Conservation (phyloP, 2,797 vertebrate species). For the Hydrocynus forskahlii region DNA sequence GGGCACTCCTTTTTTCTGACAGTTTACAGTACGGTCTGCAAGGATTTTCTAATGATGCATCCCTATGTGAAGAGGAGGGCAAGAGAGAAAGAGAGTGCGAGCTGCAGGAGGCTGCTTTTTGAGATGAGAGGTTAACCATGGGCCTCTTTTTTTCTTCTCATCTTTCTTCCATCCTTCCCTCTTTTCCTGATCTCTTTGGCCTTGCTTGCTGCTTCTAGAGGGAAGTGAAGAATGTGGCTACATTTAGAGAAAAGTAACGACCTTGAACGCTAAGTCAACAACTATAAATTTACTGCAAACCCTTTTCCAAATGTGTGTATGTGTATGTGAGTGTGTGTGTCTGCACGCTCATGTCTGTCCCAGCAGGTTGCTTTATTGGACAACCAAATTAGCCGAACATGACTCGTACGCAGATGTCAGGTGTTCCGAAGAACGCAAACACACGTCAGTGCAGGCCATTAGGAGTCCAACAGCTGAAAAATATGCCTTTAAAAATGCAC, state of each 20-base stretch:
- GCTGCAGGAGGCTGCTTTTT: background rate
- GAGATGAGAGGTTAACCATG: slow-evolving; percentile 3
- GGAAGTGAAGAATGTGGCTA: slow-evolving; percentile 33
- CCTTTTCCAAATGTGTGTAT: background rate
- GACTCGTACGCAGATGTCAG: slow-evolving; percentile 56
- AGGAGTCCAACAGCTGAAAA: slow-evolving; percentile 22
- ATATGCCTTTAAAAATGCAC: slow-evolving; percentile 42
- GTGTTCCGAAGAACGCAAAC: slow-evolving; percentile 52
- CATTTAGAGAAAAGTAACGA: slow-evolving; percentile 30
- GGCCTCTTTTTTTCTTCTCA: slow-evolving; percentile 13
- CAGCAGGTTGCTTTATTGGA: slow-evolving; percentile 50
- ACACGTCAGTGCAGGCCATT: slow-evolving; percentile 35
- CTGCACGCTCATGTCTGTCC: slow-evolving; percentile 26
- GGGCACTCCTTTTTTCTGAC: background rate
- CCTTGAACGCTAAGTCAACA: slow-evolving; percentile 48
- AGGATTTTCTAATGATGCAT: slow-evolving; percentile 1
- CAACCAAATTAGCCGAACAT: slow-evolving; percentile 51
- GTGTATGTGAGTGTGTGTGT: slow-evolving; percentile 31
- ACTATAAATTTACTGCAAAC: slow-evolving; percentile 23
- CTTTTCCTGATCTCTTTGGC: slow-evolving; percentile 2
- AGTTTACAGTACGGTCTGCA: background rate
- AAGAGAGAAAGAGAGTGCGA: background rate
- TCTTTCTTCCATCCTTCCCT: slow-evolving; percentile 11
- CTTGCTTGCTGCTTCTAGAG: background rate
- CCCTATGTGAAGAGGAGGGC: background rate